Base-by-base conservation (phyloP, 1,140 invertebrate species). In the Lepeophtheirus salmonis region DNA sequence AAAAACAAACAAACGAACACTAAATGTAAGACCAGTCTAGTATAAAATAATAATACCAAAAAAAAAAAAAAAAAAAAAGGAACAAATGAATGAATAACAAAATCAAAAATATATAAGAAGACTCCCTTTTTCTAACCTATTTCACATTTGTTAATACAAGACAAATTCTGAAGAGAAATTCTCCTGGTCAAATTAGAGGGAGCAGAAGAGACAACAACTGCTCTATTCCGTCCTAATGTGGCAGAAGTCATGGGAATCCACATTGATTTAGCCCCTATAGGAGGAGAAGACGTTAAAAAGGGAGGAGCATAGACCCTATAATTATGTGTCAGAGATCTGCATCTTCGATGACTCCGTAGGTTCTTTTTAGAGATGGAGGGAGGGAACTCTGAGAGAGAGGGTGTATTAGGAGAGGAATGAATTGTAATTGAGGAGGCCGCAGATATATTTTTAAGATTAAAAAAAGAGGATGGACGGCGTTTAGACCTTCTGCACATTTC, bases 121-220 rank as follows among this genome's bases (percentile, higher is more conserved):
- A n/a, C n/a, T n/a, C n/a, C n/a, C n/a, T n/a, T n/a, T n/a, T n/a
- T 20, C 52, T 54, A 54, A 54, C 52, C 52, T 41, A 41, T 10
- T 54, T 54, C 52, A 3, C 14, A 54, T 18, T 50, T 50, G 49
- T 50, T 50, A 20, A 20, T n/a, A n/a, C 14, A 54, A 54, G 23
- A 24, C 2, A 24, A n/a, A 24, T 54, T 54, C 13, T 54, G 52
- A 1, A 54, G 17, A 14, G 23, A 54, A 20, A 54, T 20, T 20
- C 17, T 2, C 52, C 23, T 54, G 17, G 17, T 24, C 21, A 14
- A 16, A 20, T 13, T 20, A 54, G 52, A 54, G 52, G 22, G 16
- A 14, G 49, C 16, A 50, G 20, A 50, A 20, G 49, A n/a, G 49
- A 17, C 16, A 17, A 17, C 2, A 20, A 50, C 16, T 50, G 49